These are phyloP conservation scores for Sterna hirundo DNA, from an alignment of 2,113 vertebrate species.

Conservation along the genomic window DNA sequence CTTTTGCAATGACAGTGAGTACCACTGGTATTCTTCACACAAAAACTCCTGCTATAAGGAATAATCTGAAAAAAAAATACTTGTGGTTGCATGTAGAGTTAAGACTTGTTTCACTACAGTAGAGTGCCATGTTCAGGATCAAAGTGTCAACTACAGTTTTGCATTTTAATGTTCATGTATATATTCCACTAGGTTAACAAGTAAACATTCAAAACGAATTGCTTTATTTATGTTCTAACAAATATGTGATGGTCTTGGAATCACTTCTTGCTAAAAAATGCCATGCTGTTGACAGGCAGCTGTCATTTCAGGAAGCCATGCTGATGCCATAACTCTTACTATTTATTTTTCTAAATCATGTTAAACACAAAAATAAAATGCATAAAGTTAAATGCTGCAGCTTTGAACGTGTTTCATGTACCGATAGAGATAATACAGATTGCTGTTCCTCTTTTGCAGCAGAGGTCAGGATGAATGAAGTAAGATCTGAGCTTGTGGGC, in stretches of 20 bases:
- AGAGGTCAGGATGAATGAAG: not conserved
- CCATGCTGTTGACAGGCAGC: not conserved
- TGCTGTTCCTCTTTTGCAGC: not conserved
- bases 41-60: not conserved
- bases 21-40: not conserved
- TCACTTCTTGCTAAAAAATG: not conserved
- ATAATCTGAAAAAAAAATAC: not conserved
- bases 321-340: not conserved
- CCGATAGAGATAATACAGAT: not conserved
- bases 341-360: not conserved
- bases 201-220: not conserved
- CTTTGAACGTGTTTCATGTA: not conserved
- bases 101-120: not conserved
- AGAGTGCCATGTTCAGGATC: not conserved
- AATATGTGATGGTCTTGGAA: not conserved
- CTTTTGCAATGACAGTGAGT: not conserved
- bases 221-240: not conserved
- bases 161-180: slow-evolving; percentile 10
- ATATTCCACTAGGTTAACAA: not conserved
- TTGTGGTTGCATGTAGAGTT: not conserved
- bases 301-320: not conserved
- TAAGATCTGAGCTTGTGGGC: not conserved
- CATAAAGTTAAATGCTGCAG: not conserved
- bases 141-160: not conserved
- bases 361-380: not conserved